Evolutionary conservation across 2,888 invertebrate species (phyloP), one percentile per base, ranked within the genome.

Genomic region (Drosophila trichaetosa): DNA sequence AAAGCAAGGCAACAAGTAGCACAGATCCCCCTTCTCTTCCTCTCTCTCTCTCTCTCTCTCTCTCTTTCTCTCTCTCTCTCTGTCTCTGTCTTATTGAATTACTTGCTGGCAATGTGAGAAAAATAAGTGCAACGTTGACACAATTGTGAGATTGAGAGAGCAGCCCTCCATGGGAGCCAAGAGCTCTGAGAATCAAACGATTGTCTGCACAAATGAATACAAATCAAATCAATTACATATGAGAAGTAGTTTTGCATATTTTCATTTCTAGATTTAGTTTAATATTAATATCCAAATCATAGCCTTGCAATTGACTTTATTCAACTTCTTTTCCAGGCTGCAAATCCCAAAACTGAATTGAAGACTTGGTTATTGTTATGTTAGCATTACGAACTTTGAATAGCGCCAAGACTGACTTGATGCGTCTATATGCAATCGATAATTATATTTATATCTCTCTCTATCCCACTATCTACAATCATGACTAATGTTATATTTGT

Each of bases 1-100:
- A 89, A 87, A 83, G 87, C 72, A 78, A 73, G 65, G 54, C 88
- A 86, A 83, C 89, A 83, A 76, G 80, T 82, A 62, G 80, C 79
- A 76, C 65, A 69, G 57, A 52, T 66, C 21, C 48, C 68, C 42
- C 27, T 24, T 31, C 21, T 24, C n/a, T 7, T 24, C 4, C 48
- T 31, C 48, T 31, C n/a, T 13, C 21, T 21, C 24, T 13, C 29
- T 33, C 24, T 11, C 52, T 27, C 16, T 18, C 42, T 21, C 18
- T 16, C 7, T 10, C 24, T n/a, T 8, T 29, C 2, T 66, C 11
- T 16, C 18, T 24, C 18, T 7, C 29, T 58, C 34, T 27, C 40
- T 53, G n/a, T 49, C 38, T 58, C 13, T 40, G 62, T 70, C 63
- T 61, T 65, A 83, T 83, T 82, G 72, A 70, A 69, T 79, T 67